phyloP scores from a whole-genome alignment of 2,113 vertebrate genomes.

The Puffinus mauretanicus region DNA sequence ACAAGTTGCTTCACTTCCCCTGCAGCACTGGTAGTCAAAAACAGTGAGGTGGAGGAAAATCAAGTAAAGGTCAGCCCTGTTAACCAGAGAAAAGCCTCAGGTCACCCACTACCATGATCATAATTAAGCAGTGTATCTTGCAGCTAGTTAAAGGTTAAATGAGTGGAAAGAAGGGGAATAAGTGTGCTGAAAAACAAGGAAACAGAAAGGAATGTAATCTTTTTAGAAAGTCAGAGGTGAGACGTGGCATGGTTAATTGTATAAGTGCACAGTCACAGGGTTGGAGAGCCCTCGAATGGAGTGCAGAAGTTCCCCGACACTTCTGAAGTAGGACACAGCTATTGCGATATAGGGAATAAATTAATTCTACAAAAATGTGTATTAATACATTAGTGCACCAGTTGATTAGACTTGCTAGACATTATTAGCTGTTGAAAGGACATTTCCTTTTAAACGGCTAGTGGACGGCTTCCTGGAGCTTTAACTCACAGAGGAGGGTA shows the following conservation, averaged over 20 bases:
- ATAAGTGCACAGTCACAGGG: not conserved
- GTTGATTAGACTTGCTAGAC: not conserved
- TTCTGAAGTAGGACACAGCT: not conserved
- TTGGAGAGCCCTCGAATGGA: not conserved
- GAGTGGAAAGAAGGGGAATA: not conserved
- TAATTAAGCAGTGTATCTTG: slow-evolving; percentile 37
- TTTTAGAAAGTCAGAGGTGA: not conserved
- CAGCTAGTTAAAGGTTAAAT: slow-evolving; percentile 35
- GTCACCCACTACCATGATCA: not conserved
- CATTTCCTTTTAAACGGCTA: not conserved
- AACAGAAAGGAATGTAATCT: not conserved
- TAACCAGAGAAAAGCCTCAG: slow-evolving; percentile 28
- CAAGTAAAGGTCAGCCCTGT: slow-evolving; percentile 39
- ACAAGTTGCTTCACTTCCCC: not conserved
- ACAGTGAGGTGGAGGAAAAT: not conserved
- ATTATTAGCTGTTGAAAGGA: not conserved
- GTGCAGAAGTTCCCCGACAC: not conserved
- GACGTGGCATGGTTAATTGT: not conserved
- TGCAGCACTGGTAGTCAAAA: not conserved
- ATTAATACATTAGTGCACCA: not conserved
- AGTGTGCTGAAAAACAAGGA: not conserved
- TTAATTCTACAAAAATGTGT: not conserved
- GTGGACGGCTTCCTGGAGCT: not conserved
- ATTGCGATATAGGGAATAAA: not conserved
- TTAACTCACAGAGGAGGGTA: not conserved